phyloP scores from a whole-genome alignment of 2,113 vertebrate genomes.

The Phylloscopus whistleri region DNA sequence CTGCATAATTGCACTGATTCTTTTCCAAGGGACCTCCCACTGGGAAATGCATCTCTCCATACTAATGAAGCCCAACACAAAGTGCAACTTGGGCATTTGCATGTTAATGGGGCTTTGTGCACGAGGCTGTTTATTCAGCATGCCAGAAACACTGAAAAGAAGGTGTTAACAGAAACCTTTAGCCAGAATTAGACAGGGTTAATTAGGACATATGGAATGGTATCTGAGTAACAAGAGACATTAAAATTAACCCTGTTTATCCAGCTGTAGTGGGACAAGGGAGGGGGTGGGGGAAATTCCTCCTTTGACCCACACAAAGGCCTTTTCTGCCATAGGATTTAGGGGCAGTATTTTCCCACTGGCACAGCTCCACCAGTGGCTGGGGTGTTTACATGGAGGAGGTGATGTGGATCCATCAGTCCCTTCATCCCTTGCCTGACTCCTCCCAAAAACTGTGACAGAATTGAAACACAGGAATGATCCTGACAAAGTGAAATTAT shows the following conservation, averaged over 20 bases:
- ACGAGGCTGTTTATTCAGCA: constrained; percentile 21
- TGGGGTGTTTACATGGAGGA: background rate
- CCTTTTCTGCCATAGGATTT: background rate
- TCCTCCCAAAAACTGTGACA: background rate
- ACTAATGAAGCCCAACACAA: background rate
- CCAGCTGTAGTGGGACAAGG: background rate
- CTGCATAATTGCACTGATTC: background rate
- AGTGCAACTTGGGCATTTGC: constrained; percentile 11
- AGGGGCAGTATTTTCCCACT: constrained; percentile 8
- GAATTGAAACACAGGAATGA: fast-evolving
- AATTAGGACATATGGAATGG: constrained; percentile 40
- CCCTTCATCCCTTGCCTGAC: background rate
- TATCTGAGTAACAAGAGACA: background rate
- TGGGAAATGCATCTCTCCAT: constrained; percentile 21
- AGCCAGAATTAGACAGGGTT: constrained; percentile 1
- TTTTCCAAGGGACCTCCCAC: background rate
- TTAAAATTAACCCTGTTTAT: constrained; percentile 40
- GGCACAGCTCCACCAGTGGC: background rate
- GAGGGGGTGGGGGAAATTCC: background rate
- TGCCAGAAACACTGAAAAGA: background rate
- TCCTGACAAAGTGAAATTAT: background rate
- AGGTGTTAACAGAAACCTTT: constrained; percentile 58
- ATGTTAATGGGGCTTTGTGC: constrained; percentile 28
- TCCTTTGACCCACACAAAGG: background rate
- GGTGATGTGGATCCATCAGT: background rate